phyloP scores from a whole-genome alignment of 2,113 vertebrate genomes.

The Toxotes jaculatrix region DNA sequence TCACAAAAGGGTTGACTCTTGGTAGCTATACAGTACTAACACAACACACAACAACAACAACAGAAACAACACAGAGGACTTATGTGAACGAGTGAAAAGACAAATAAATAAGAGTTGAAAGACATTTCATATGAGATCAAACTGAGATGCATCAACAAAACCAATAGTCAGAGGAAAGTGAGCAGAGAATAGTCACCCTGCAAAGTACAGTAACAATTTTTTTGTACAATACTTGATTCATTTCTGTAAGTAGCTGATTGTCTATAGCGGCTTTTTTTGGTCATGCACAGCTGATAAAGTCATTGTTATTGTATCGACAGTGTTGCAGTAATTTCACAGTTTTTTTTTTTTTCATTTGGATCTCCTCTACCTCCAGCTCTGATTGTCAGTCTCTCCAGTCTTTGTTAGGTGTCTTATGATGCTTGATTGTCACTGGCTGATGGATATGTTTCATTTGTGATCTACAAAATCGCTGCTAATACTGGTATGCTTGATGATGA shows the following conservation, averaged over 20 bases:
- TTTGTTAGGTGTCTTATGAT: constrained; percentile 37
- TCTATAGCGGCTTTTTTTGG: constrained; percentile 66
- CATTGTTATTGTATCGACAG: constrained; percentile 46
- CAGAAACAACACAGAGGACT: constrained; percentile 74
- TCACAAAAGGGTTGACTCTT: constrained; percentile 83
- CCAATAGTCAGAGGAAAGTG: constrained; percentile 58
- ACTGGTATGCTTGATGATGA: background rate
- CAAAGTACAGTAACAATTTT: constrained; percentile 53
- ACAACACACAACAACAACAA: constrained; percentile 71
- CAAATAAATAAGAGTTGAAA: constrained; percentile 77
- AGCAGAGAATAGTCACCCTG: constrained; percentile 51
- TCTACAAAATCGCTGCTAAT: background rate
- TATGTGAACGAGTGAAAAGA: constrained; percentile 78
- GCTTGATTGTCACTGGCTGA: constrained; percentile 73
- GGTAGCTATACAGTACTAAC: constrained; percentile 77
- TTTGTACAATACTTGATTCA: constrained; percentile 58
- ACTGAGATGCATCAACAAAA: constrained; percentile 70
- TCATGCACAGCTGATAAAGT: constrained; percentile 62
- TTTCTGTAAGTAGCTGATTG: constrained; percentile 74
- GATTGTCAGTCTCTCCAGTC: constrained; percentile 67
- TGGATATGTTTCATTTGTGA: constrained; percentile 41
- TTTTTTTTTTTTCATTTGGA: constrained; percentile 24
- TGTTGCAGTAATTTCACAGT: constrained; percentile 56
- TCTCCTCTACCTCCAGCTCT: constrained; percentile 37
- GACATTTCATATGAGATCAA: constrained; percentile 59